Conservation (phyloP, 2,113 vertebrate species). For the Oryctolagus cuniculus region mOryCun1.1 NC_091435.1:21010501-21011000, state of each 20-base stretch:
- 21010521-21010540: neutral
- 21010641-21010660: neutral
- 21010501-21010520: constrained; percentile 14
- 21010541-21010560: neutral
- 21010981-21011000: neutral
- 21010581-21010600: neutral
- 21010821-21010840: constrained; percentile 43
- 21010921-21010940: constrained; percentile 13
- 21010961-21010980: neutral
- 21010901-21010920: neutral
- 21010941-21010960: neutral
- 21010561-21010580: neutral
- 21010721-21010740: neutral
- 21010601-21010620: neutral
- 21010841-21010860: neutral
- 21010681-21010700: neutral
- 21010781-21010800: neutral
- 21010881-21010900: neutral
- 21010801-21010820: neutral
- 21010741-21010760: neutral
- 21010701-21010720: neutral
- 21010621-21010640: neutral
- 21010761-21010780: constrained; percentile 30
- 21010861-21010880: neutral
- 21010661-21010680: neutral